Percentiles rank a stretch among this genome's conserved stretches.
Evolutionary conservation across 2,797 vertebrate species (phyloP).

Genomic region (Hippoglossus hippoglossus): DNA sequence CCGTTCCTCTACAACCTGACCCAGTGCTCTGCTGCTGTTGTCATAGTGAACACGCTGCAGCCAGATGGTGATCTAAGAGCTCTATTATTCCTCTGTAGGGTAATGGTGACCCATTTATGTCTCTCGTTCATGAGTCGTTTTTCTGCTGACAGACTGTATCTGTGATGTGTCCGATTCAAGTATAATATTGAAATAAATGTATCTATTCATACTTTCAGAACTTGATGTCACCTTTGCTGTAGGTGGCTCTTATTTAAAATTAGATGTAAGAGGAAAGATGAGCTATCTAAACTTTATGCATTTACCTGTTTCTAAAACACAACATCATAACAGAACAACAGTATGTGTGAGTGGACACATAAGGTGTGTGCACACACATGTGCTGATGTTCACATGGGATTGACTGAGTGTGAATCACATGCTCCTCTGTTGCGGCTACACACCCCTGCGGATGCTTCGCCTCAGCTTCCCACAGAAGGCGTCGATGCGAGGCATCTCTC

Average conservation of each 20-base stretch:
- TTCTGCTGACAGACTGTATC: slow-evolving; percentile 7
- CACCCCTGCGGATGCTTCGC: slow-evolving; percentile 92
- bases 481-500: slow-evolving; percentile 88
- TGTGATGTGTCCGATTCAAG: neutral
- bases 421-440: slow-evolving; percentile 9
- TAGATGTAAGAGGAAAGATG: too few relatives aligned
- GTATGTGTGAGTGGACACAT: too few relatives aligned
- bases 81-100: slow-evolving; percentile 34
- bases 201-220: neutral
- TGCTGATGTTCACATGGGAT: slow-evolving; percentile 9
- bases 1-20: too few relatives aligned
- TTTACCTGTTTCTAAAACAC: too few relatives aligned
- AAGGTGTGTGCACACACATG: neutral
- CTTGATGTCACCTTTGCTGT: neutral
- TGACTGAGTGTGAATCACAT: slow-evolving; percentile 27
- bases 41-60: slow-evolving; percentile 20
- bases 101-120: slow-evolving; percentile 54
- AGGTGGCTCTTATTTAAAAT: neutral
- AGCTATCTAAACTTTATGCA: too few relatives aligned
- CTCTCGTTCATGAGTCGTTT: slow-evolving; percentile 3
- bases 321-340: too few relatives aligned
- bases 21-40: neutral
- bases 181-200: slow-evolving; percentile 8
- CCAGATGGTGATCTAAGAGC: slow-evolving; percentile 41
- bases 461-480: slow-evolving; percentile 92